A percentile compares a stretch with the other conserved stretches of the same genome.
Evolutionary conservation across 2,888 invertebrate species (phyloP).

Genomic region (Melanostoma mellinum): DNA sequence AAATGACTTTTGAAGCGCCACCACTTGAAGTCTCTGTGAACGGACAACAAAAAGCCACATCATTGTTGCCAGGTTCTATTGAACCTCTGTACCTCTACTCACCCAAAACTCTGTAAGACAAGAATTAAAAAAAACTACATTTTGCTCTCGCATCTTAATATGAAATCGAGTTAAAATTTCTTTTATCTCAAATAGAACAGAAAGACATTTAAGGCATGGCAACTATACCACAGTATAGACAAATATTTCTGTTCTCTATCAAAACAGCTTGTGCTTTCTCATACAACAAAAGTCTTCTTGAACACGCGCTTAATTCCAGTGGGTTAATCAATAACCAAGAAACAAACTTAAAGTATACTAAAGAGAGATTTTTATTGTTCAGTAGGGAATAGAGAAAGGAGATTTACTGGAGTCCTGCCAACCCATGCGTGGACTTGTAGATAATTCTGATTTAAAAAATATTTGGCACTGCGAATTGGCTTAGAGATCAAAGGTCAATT

Average conservation of each 20-base stretch:
- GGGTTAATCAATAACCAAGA: constrained; percentile 13
- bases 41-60: background rate
- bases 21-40: constrained; percentile 21
- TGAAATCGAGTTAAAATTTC: no score
- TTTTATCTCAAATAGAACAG: no score
- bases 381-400: background rate
- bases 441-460: constrained; percentile 1
- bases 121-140: no score
- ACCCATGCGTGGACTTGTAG: constrained; percentile 3
- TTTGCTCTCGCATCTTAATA: no score
- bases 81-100: background rate
- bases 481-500: constrained; percentile 16
- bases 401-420: constrained; percentile 7
- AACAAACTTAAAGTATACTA: constrained; percentile 12
- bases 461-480: constrained; percentile 1
- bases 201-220: no score
- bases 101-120: background rate
- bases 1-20: constrained; percentile 8
- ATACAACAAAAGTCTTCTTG: background rate
- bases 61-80: constrained; percentile 1
- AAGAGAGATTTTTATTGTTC: constrained; percentile 20
- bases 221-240: background rate
- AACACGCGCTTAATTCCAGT: constrained; percentile 14
- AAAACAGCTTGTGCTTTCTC: background rate
- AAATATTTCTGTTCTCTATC: background rate